Percentiles rank a stretch among this genome's conserved stretches.
Evolutionary conservation across 2,888 invertebrate genomes (phyloP).

Genomic region (Dioctria linearis): DNA sequence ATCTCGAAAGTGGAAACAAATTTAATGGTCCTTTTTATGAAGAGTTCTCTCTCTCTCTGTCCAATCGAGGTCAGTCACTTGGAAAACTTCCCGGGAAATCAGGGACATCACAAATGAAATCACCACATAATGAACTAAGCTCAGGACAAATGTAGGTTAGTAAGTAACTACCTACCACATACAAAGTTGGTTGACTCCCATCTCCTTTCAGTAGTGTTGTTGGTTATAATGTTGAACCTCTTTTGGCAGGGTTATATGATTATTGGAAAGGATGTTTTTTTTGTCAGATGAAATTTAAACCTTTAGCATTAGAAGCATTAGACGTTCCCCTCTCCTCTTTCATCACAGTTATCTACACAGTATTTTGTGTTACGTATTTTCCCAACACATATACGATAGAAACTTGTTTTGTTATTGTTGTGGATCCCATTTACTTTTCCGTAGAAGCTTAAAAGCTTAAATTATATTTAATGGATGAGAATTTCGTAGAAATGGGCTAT

Average conservation of each 20-base stretch:
- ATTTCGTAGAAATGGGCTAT: slow-evolving; percentile 32
- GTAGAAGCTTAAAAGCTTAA: slow-evolving; percentile 33
- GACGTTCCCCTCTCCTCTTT: not conserved
- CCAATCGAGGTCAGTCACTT: slow-evolving; percentile 45
- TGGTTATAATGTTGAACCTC: slow-evolving; percentile 4
- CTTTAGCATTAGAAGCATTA: slow-evolving; percentile 32
- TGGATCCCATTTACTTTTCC: slow-evolving; percentile 18
- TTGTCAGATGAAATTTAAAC: not conserved
- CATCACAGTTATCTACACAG: slow-evolving; percentile 3
- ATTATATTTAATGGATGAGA: slow-evolving; percentile 35
- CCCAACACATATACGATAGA: not conserved
- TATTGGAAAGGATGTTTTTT: slow-evolving; percentile 21
- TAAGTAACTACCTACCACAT: not conserved
- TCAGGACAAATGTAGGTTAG: not conserved
- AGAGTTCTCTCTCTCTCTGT: not conserved
- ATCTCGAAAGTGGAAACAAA: slow-evolving; percentile 47
- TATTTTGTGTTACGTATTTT: not conserved
- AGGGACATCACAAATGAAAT: slow-evolving; percentile 46
- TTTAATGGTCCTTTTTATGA: slow-evolving; percentile 46
- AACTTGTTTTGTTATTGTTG: slow-evolving; percentile 7
- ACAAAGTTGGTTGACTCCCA: slow-evolving; percentile 1
- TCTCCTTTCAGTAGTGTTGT: not conserved
- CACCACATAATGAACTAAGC: slow-evolving; percentile 46
- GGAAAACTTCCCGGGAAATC: slow-evolving; percentile 42
- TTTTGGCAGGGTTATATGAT: slow-evolving; percentile 20